Evolutionary conservation across 1,140 invertebrate species (phyloP).

Genomic region (Vollenhovia emeryi): DNA sequence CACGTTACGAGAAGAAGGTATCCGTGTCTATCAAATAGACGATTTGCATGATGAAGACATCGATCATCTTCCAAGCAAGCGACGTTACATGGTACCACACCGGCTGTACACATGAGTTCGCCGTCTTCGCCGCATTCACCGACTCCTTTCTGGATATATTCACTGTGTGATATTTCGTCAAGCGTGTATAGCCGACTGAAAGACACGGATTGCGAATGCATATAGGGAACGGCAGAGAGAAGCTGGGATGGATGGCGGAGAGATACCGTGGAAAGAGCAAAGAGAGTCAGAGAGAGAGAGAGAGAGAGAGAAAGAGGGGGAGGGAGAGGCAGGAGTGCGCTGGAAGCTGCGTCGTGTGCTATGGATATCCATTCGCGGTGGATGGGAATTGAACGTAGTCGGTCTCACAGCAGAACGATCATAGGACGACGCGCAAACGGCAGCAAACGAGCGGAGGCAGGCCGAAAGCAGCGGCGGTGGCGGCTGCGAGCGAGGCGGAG

Average conservation of each 20-base stretch:
- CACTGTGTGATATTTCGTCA: slow-evolving; percentile 78
- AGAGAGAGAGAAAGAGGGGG: slow-evolving; percentile 9
- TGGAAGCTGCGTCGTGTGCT: slow-evolving; percentile 70
- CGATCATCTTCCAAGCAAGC: slow-evolving; percentile 31
- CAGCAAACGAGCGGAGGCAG: slow-evolving; percentile 70
- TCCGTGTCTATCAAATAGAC: slow-evolving; percentile 14
- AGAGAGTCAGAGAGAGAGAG: slow-evolving; percentile 40
- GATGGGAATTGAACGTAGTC: slow-evolving; percentile 79
- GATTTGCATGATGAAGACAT: slow-evolving; percentile 40
- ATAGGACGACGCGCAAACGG: slow-evolving; percentile 83
- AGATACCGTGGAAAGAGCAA: slow-evolving; percentile 47
- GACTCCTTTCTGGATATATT: slow-evolving; percentile 71
- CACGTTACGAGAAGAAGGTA: background rate
- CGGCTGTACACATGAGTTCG: slow-evolving; percentile 39
- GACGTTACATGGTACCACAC: slow-evolving; percentile 11
- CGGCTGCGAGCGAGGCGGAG: slow-evolving; percentile 43
- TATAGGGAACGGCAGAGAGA: slow-evolving; percentile 64
- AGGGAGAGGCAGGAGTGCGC: slow-evolving; percentile 32
- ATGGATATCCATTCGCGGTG: slow-evolving; percentile 78
- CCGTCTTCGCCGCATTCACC: slow-evolving; percentile 31
- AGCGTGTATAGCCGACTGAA: slow-evolving; percentile 78
- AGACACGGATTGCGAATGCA: slow-evolving; percentile 81
- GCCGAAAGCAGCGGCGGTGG: slow-evolving; percentile 13
- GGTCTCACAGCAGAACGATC: slow-evolving; percentile 85
- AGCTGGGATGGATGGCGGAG: slow-evolving; percentile 22